Percentiles rank a stretch among this genome's conserved stretches.
Evolutionary conservation across 2,888 invertebrate species (phyloP).

Genomic region (Archips xylosteana): DNA sequence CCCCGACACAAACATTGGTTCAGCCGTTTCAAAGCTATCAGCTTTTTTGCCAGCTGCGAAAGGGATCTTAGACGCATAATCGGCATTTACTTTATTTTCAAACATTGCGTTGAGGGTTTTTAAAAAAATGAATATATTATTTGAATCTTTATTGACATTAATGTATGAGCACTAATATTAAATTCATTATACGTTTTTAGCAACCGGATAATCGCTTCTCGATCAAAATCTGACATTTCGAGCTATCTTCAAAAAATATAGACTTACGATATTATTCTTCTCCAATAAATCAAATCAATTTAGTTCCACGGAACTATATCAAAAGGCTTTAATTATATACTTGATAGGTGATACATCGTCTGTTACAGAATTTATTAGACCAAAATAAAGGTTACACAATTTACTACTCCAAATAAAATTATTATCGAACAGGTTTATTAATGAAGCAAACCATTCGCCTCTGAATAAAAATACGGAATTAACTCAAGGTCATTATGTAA

Average conservation of each 20-base stretch:
- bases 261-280: not conserved
- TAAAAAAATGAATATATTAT: too few species aligned
- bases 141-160: not conserved
- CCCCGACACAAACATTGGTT: too few species aligned
- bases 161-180: not conserved
- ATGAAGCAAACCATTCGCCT: conserved; percentile 19
- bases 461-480: conserved; percentile 19
- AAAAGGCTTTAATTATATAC: conserved; percentile 9
- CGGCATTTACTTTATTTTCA: too few species aligned
- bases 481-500: conserved; percentile 8
- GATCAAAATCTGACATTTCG: not conserved
- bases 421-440: conserved; percentile 24
- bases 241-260: conserved; percentile 1
- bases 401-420: conserved; percentile 25
- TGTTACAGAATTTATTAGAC: conserved; percentile 16
- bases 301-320: conserved; percentile 17
- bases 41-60: too few species aligned
- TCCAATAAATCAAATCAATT: conserved; percentile 17
- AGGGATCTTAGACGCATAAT: too few species aligned
- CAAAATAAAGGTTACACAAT: conserved; percentile 32
- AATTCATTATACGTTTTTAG: not conserved
- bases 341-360: conserved; percentile 10
- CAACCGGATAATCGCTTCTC: not conserved
- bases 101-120: too few species aligned
- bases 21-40: too few species aligned